Evolutionary conservation across 2,888 invertebrate species (phyloP).

Genomic region (Odontothrips loti): DNA sequence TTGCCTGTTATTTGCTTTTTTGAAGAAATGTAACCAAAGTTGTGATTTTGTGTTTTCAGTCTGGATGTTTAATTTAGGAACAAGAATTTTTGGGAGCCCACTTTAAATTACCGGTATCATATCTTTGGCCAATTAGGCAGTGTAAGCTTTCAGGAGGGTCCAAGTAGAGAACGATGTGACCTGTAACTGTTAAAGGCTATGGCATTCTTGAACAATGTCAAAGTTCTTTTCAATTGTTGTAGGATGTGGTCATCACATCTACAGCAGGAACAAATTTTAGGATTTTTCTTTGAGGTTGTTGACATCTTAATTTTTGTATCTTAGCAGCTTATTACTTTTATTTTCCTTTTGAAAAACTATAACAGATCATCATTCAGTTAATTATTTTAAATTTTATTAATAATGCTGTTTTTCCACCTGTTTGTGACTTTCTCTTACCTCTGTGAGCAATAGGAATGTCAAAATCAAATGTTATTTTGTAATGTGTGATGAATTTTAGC

Average conservation of each 20-base stretch:
- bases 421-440: neutral
- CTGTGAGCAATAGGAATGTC: neutral
- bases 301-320: neutral
- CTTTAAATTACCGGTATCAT: too few species aligned
- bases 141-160: neutral
- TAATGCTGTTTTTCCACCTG: neutral
- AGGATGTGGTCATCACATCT: neutral
- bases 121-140: too few species aligned
- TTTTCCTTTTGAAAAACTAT: neutral
- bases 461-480: neutral
- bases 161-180: neutral
- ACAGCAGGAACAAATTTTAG: neutral
- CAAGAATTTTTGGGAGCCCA: too few species aligned
- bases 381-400: constrained; percentile 15
- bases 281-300: neutral
- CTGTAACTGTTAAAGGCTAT: neutral
- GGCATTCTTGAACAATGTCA: neutral
- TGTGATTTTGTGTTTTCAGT: too few species aligned
- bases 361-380: neutral
- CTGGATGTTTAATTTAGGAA: too few species aligned
- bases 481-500: neutral
- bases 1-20: neutral
- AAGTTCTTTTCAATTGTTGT: neutral
- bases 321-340: neutral
- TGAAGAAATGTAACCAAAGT: too few species aligned